These are phyloP conservation scores for Hippocampus guttulatus DNA, from an alignment of 2,113 vertebrate species.

Conservation along the genomic window DNA sequence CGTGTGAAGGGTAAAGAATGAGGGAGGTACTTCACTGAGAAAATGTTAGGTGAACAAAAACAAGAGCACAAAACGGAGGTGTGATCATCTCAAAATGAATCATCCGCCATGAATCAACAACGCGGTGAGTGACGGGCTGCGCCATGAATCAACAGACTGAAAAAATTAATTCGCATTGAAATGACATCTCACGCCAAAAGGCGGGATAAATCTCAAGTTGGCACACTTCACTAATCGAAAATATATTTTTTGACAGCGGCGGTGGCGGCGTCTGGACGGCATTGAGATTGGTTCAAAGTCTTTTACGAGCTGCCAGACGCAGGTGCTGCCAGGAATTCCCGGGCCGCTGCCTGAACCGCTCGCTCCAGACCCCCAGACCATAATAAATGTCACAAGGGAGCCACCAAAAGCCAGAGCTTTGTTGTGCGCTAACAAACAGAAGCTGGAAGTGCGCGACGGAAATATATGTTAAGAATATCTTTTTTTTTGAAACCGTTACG, in stretches of 20 bases:
- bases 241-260: background rate
- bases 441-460: no score
- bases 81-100: background rate
- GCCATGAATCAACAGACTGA: background rate
- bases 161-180: background rate
- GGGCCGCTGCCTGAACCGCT: background rate
- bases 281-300: background rate
- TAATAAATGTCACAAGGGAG: background rate
- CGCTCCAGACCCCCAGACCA: background rate
- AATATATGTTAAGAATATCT: no score
- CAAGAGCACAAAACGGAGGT: background rate
- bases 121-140: background rate
- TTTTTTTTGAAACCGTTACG: no score
- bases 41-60: background rate
- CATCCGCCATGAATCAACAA: background rate
- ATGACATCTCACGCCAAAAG: background rate
- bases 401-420: background rate
- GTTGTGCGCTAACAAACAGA: no score
- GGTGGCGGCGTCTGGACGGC: background rate
- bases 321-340: constrained; percentile 4
- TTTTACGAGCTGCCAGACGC: background rate
- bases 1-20: background rate
- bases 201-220: background rate
- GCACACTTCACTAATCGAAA: background rate
- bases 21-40: background rate